Percentiles rank a stretch among this genome's conserved stretches.
These are phyloP conservation scores for Aleiodes leptofemur DNA, from an alignment of 2,888 invertebrate genomes.

Conservation along the genomic window DNA sequence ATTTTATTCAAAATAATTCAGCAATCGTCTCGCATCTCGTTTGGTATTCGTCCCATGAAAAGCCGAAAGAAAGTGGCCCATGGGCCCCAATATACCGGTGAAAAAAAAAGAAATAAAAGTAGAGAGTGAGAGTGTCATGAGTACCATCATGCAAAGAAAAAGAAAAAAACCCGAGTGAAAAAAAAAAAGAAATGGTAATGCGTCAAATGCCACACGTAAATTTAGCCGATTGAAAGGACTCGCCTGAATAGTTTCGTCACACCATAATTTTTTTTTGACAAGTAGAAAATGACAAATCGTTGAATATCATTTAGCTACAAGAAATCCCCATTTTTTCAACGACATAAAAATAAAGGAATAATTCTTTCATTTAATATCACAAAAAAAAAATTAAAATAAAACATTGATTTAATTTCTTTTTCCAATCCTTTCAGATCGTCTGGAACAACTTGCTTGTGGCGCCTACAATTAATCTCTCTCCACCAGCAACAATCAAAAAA, in stretches of 20 bases:
- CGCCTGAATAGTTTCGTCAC: constrained; percentile 6
- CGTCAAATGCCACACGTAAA: constrained; percentile 18
- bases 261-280: not conserved
- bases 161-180: too few relatives aligned
- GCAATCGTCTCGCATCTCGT: not conserved
- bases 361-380: not conserved
- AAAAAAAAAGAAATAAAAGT: not conserved
- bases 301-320: not conserved
- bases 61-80: constrained; percentile 3
- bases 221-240: constrained; percentile 15
- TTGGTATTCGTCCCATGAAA: constrained; percentile 19
- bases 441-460: constrained; percentile 30
- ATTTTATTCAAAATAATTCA: not conserved
- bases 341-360: not conserved
- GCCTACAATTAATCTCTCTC: constrained; percentile 34
- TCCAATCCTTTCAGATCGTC: constrained; percentile 41
- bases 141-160: not conserved
- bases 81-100: not conserved
- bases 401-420: constrained; percentile 34
- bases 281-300: not conserved
- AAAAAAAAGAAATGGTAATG: too few relatives aligned
- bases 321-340: not conserved
- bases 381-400: constrained; percentile 4
- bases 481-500: not conserved
- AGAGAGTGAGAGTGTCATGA: constrained; percentile 16